These are phyloP conservation scores for Apteryx mantelli DNA, from an alignment of 2,113 vertebrate genomes.

Conservation along the genomic window DNA sequence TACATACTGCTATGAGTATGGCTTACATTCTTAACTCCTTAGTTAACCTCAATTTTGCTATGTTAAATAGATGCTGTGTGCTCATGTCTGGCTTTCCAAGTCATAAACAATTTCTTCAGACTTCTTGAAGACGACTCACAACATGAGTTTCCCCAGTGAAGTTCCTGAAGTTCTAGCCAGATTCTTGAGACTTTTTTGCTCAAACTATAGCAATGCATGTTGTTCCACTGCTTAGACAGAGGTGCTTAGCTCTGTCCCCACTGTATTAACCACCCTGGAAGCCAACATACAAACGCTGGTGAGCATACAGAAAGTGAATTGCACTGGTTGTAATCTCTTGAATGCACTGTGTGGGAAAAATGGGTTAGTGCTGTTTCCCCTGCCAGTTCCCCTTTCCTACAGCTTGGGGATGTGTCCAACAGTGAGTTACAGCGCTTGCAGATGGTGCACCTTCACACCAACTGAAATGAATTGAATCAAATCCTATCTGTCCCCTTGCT, in stretches of 20 bases:
- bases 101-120: background rate
- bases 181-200: background rate
- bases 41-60: background rate
- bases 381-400: background rate
- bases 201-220: no score
- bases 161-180: background rate
- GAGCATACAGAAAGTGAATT: background rate
- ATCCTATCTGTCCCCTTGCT: background rate
- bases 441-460: background rate
- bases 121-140: background rate
- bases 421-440: background rate
- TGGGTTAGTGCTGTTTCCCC: background rate
- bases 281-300: background rate
- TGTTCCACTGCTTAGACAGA: no score
- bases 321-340: background rate
- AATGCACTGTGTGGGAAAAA: background rate
- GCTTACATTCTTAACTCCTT: background rate
- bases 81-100: background rate
- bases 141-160: background rate
- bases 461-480: no score
- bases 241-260: background rate
- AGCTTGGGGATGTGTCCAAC: background rate
- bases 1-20: no score
- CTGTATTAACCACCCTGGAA: background rate
- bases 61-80: background rate